These are phyloP conservation scores for Drosophila pruinosa DNA, from an alignment of 1,140 invertebrate genomes.

Conservation along the genomic window DNA sequence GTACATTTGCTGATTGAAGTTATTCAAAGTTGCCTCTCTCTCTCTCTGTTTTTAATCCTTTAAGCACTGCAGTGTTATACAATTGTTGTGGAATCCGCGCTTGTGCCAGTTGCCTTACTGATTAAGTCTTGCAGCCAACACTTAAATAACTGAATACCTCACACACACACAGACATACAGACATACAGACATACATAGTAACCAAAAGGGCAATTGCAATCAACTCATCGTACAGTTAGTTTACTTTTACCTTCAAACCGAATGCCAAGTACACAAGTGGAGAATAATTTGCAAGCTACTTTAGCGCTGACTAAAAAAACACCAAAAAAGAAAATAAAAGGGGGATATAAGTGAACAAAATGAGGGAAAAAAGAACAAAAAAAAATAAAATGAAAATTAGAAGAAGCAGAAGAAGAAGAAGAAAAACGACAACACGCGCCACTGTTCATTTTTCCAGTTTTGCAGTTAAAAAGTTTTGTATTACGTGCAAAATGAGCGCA, in stretches of 20 bases:
- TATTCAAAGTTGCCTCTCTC: not conserved
- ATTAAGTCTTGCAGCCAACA: constrained; percentile 20
- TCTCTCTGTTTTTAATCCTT: not conserved
- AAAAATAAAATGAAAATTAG: constrained; percentile 26
- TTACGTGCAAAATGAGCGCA: constrained; percentile 69
- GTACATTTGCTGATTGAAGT: not conserved
- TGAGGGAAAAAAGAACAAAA: constrained; percentile 25
- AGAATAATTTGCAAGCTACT: constrained; percentile 61
- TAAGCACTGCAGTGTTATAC: not conserved
- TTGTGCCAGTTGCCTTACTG: constrained; percentile 1
- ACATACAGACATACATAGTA: not conserved
- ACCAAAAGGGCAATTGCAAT: constrained; percentile 20
- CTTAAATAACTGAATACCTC: constrained; percentile 14
- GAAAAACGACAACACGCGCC: constrained; percentile 64
- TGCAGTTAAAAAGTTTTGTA: constrained; percentile 62
- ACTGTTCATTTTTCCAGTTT: constrained; percentile 47
- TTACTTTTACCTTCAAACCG: constrained; percentile 55
- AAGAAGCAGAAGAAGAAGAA: too few relatives aligned
- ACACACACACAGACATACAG: not conserved
- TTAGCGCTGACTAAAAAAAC: constrained; percentile 1
- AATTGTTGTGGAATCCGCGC: not conserved
- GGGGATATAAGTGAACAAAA: constrained; percentile 23
- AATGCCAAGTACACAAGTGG: constrained; percentile 51
- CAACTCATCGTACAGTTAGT: constrained; percentile 38
- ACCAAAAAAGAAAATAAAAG: not conserved